Percentiles rank a stretch among this genome's conserved stretches.
phyloP scores from a whole-genome alignment of 1,140 invertebrate species.

The Drosophila ogumai region DNA sequence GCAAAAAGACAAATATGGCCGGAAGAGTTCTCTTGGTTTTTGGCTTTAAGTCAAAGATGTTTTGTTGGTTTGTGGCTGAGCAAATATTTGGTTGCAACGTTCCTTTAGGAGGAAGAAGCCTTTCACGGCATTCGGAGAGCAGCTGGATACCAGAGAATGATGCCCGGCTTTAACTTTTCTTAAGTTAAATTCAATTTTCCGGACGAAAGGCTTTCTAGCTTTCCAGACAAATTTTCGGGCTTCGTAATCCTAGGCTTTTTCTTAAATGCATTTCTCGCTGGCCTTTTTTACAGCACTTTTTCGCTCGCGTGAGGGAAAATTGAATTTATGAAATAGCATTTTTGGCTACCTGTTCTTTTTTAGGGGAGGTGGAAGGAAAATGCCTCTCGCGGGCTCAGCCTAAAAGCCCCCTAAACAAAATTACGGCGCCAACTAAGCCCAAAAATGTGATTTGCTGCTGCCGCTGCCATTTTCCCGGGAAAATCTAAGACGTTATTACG shows the following conservation, averaged over 20 bases:
- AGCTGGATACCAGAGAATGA: constrained; percentile 25
- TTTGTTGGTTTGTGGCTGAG: constrained; percentile 9
- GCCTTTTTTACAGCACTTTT: constrained; percentile 26
- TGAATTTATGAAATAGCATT: constrained; percentile 63
- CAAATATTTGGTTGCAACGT: constrained; percentile 38
- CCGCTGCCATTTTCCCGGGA: constrained; percentile 1
- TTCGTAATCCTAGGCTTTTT: constrained; percentile 11
- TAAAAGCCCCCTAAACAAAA: constrained; percentile 66
- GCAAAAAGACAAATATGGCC: constrained; percentile 27
- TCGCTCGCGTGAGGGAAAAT: constrained; percentile 38
- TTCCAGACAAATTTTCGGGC: not conserved
- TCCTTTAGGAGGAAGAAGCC: not conserved
- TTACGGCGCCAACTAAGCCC: constrained; percentile 67
- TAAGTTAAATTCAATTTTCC: constrained; percentile 13
- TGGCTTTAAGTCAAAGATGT: constrained; percentile 21
- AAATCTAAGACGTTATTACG: constrained; percentile 26
- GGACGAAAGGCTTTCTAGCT: constrained; percentile 5
- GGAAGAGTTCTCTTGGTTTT: constrained; percentile 5
- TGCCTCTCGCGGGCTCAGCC: constrained; percentile 36
- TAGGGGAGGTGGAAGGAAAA: not conserved
- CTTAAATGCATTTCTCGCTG: constrained; percentile 8
- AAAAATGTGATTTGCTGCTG: constrained; percentile 67
- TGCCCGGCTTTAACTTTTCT: not conserved
- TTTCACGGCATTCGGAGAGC: constrained; percentile 6
- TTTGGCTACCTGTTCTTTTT: constrained; percentile 31